These are phyloP conservation scores for Batillaria attramentaria DNA, from an alignment of 1,140 invertebrate species.

Conservation along the genomic window DNA sequence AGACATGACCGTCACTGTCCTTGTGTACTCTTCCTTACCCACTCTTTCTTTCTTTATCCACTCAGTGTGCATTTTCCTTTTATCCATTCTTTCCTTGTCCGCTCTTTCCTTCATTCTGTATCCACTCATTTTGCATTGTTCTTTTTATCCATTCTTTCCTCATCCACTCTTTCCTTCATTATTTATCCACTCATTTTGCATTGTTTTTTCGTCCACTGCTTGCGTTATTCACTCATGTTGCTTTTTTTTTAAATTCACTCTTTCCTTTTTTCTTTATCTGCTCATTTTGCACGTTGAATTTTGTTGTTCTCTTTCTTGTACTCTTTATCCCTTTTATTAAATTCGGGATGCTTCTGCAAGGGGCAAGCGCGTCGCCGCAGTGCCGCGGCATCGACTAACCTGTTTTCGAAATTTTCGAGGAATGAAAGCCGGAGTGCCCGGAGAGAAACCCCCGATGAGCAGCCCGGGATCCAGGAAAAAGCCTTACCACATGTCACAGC, in stretches of 20 bases:
- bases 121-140: neutral
- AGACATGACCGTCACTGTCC: too few species aligned
- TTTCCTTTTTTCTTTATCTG: neutral
- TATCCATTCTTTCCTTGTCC: neutral
- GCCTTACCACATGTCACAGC: too few species aligned
- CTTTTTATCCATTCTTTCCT: neutral
- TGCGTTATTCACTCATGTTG: neutral
- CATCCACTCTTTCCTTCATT: neutral
- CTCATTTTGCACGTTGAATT: neutral
- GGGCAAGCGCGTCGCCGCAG: too few species aligned
- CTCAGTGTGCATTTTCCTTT: neutral
- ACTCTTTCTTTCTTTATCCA: too few species aligned
- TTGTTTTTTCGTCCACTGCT: neutral
- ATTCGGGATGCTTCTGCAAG: too few species aligned
- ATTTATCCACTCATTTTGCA: neutral
- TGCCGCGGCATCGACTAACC: too few species aligned
- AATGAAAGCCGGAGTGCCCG: too few species aligned
- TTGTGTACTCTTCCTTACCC: too few species aligned
- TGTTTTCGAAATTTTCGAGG: too few species aligned
- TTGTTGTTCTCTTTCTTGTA: neutral
- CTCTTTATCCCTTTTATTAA: neutral
- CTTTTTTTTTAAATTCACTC: neutral
- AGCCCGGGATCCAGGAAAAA: too few species aligned
- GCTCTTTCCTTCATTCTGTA: neutral
- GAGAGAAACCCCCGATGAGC: too few species aligned